Evolutionary conservation across 2,888 invertebrate genomes (phyloP).

Genomic region (Dastarcus helophoroides): DNA sequence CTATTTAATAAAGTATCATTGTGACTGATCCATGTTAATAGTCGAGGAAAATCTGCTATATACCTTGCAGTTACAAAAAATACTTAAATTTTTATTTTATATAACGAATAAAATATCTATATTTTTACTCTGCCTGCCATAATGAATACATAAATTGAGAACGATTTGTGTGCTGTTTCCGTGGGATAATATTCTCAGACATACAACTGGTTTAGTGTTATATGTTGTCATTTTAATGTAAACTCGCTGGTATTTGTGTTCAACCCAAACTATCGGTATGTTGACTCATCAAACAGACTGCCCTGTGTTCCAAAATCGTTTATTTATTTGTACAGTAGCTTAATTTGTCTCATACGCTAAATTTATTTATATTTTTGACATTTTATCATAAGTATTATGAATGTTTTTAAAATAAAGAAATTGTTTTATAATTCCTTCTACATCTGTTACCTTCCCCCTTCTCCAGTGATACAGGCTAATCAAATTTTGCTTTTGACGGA

Average conservation of each 20-base stretch:
- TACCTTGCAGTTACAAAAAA: slow-evolving; percentile 33
- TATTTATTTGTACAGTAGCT: slow-evolving; percentile 29
- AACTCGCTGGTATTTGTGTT: slow-evolving; percentile 33
- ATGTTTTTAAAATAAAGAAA: slow-evolving; percentile 40
- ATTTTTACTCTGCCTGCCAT: slow-evolving; percentile 30
- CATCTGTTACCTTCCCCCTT: background rate
- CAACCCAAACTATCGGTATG: slow-evolving; percentile 7
- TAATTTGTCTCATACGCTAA: slow-evolving; percentile 28
- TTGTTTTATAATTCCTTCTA: slow-evolving; percentile 31
- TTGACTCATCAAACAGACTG: slow-evolving; percentile 2
- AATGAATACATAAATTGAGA: slow-evolving; percentile 12
- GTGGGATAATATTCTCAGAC: slow-evolving; percentile 1
- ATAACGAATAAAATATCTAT: slow-evolving; percentile 14
- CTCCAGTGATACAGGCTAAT: too few species aligned
- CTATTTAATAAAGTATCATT: slow-evolving; percentile 34
- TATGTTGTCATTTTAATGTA: slow-evolving; percentile 32
- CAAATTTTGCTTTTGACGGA: too few species aligned
- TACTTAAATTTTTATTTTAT: slow-evolving; percentile 15
- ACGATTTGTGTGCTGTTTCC: background rate
- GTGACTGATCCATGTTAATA: slow-evolving; percentile 36
- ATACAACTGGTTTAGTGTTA: slow-evolving; percentile 32
- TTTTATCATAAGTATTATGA: slow-evolving; percentile 34
- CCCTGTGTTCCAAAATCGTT: slow-evolving; percentile 1
- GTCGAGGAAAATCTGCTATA: slow-evolving; percentile 31
- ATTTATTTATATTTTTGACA: slow-evolving; percentile 27